Percentiles rank a stretch among this genome's conserved stretches.
phyloP scores from a whole-genome alignment of 2,113 vertebrate genomes.

The Collichthys lucidus region DNA sequence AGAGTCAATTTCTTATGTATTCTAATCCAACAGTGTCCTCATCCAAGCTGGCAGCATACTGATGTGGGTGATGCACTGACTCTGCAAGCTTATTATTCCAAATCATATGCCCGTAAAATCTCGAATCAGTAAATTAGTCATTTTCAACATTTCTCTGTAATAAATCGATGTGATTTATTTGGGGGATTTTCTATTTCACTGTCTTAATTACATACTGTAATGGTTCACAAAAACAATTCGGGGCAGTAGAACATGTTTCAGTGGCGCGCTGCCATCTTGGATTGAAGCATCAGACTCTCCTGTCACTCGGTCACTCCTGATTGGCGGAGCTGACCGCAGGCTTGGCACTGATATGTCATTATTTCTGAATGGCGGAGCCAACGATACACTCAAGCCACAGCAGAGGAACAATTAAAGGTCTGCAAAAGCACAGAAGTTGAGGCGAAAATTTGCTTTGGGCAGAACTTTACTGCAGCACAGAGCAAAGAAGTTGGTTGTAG shows the following conservation, averaged over 20 bases:
- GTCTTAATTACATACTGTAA: slow-evolving; percentile 5
- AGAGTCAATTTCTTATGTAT: slow-evolving; percentile 19
- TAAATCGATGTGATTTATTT: not conserved
- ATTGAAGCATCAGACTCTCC: slow-evolving; percentile 15
- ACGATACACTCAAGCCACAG: not conserved
- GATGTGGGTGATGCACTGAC: slow-evolving; percentile 14
- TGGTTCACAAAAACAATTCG: not conserved
- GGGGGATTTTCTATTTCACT: not conserved
- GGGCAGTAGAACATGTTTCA: slow-evolving; percentile 2
- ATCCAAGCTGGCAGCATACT: slow-evolving; percentile 10
- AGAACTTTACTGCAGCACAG: slow-evolving; percentile 7
- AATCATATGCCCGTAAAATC: slow-evolving; percentile 13
- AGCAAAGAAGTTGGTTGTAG: not conserved
- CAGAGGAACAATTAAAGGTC: slow-evolving; percentile 50
- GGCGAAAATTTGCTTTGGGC: slow-evolving; percentile 41
- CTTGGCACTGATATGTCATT: slow-evolving; percentile 55
- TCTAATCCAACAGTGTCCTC: slow-evolving; percentile 40
- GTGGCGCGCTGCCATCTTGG: slow-evolving; percentile 15
- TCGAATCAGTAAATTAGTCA: slow-evolving; percentile 3
- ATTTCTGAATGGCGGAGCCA: slow-evolving; percentile 49
- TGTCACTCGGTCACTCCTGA: slow-evolving; percentile 44
- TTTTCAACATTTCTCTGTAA: slow-evolving; percentile 20
- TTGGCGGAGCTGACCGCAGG: slow-evolving; percentile 28
- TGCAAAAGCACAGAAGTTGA: slow-evolving; percentile 33
- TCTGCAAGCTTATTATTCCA: not conserved